A percentile compares a stretch with the other conserved stretches of the same genome.
These are phyloP conservation scores for Steinernema carpocapsae DNA, from an alignment of 2,888 invertebrate species.

Conservation along the genomic window DNA sequence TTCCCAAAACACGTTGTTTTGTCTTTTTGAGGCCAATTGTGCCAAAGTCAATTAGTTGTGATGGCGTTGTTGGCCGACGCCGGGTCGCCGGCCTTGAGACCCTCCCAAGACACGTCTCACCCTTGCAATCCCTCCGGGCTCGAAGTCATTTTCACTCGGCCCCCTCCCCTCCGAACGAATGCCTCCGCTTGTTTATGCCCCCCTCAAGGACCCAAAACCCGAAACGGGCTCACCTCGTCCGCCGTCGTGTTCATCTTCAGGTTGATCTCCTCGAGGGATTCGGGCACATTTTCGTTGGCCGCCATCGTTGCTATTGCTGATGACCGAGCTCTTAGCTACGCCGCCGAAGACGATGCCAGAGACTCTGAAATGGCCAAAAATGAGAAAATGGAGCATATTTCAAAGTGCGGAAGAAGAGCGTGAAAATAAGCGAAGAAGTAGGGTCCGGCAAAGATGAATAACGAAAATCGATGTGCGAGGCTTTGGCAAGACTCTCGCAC, in stretches of 20 bases:
- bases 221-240: slow-evolving; percentile 61
- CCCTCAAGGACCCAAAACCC: background rate
- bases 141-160: slow-evolving; percentile 33
- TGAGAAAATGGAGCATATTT: slow-evolving; percentile 16
- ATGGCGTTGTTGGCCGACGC: slow-evolving; percentile 1
- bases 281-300: slow-evolving; percentile 62
- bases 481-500: slow-evolving; percentile 28
- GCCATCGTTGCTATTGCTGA: slow-evolving; percentile 11
- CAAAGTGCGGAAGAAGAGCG: background rate
- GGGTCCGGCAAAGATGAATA: slow-evolving; percentile 26
- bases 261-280: slow-evolving; percentile 67
- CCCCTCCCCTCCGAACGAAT: background rate
- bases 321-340: background rate
- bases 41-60: slow-evolving; percentile 30
- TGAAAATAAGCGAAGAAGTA: slow-evolving; percentile 23
- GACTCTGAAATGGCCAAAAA: slow-evolving; percentile 17
- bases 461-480: slow-evolving; percentile 31
- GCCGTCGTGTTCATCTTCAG: slow-evolving; percentile 67
- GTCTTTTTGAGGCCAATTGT: slow-evolving; percentile 24
- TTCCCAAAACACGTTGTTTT: slow-evolving; percentile 31
- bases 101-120: slow-evolving; percentile 5
- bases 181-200: background rate
- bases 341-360: slow-evolving; percentile 2
- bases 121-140: no score
- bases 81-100: slow-evolving; percentile 8